Evolutionary conservation across 1,140 invertebrate genomes (phyloP).

Genomic region (Microplitis mediator): DNA sequence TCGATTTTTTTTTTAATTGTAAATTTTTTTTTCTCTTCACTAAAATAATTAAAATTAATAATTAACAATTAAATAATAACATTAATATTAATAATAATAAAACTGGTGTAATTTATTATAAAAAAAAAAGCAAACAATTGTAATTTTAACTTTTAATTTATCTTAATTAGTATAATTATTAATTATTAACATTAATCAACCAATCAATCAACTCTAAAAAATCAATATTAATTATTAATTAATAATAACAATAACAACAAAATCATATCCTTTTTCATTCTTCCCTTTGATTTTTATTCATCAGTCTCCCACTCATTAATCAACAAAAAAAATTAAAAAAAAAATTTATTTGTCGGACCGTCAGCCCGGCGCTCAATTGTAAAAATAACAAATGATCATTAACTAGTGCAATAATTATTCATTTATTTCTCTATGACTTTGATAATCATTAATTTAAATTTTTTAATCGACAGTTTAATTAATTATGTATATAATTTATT

Average conservation of each 20-base stretch:
- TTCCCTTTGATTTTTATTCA: conserved; percentile 31
- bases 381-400: too few relatives aligned
- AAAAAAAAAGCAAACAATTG: neutral
- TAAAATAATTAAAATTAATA: too few relatives aligned
- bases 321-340: conserved; percentile 1
- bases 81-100: neutral
- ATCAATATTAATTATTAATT: conserved; percentile 25
- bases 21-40: too few relatives aligned
- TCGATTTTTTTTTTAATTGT: too few relatives aligned
- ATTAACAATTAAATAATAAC: neutral
- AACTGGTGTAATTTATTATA: conserved; percentile 20
- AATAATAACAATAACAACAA: conserved; percentile 26
- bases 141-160: neutral
- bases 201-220: too few relatives aligned
- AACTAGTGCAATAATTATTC: conserved; percentile 30
- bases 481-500: neutral
- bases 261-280: conserved; percentile 26
- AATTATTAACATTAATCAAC: neutral
- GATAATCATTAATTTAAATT: neutral
- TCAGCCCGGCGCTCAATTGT: conserved; percentile 11
- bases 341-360: conserved; percentile 22
- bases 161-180: neutral
- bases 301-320: conserved; percentile 11
- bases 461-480: neutral
- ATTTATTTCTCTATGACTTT: neutral